These are phyloP conservation scores for Eustalomyia histrio DNA, from an alignment of 2,888 invertebrate genomes.

Conservation along the genomic window DNA sequence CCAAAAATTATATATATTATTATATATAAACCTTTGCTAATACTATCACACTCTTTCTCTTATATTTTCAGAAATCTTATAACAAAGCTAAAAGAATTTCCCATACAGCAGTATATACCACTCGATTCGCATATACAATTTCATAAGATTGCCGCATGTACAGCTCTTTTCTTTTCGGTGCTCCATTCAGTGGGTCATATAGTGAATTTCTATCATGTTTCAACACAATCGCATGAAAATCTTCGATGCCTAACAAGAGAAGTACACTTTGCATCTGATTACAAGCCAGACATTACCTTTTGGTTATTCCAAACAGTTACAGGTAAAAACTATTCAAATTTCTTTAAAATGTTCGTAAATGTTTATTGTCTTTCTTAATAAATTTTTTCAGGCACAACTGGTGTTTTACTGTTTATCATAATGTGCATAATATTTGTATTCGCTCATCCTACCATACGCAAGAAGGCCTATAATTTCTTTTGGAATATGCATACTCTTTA, in stretches of 20 bases:
- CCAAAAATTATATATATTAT: too few species aligned
- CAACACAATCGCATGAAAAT: conserved; percentile 96
- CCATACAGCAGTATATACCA: conserved; percentile 95
- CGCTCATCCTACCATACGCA: conserved; percentile 94
- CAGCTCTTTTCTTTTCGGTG: conserved; percentile 94
- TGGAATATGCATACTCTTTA: conserved; percentile 96
- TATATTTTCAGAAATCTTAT: conserved; percentile 89
- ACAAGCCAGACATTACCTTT: conserved; percentile 94
- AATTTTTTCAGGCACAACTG: conserved; percentile 86
- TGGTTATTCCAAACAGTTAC: conserved; percentile 98
- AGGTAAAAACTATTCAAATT: conserved; percentile 81
- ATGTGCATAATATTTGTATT: conserved; percentile 98
- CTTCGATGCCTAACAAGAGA: conserved; percentile 95
- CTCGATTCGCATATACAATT: conserved; percentile 97
- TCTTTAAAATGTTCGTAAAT: not conserved
- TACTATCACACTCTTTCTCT: not conserved
- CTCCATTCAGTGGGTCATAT: conserved; percentile 96
- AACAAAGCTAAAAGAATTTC: conserved; percentile 95
- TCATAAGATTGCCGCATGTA: conserved; percentile 97
- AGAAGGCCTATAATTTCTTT: conserved; percentile 96
- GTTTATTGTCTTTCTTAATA: not conserved
- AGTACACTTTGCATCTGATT: conserved; percentile 95
- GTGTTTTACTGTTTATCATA: conserved; percentile 91
- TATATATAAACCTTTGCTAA: too few species aligned
- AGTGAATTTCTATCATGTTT: conserved; percentile 98